Conservation (phyloP, 2,113 vertebrate genomes). For the Tringa solitaria region DNA sequence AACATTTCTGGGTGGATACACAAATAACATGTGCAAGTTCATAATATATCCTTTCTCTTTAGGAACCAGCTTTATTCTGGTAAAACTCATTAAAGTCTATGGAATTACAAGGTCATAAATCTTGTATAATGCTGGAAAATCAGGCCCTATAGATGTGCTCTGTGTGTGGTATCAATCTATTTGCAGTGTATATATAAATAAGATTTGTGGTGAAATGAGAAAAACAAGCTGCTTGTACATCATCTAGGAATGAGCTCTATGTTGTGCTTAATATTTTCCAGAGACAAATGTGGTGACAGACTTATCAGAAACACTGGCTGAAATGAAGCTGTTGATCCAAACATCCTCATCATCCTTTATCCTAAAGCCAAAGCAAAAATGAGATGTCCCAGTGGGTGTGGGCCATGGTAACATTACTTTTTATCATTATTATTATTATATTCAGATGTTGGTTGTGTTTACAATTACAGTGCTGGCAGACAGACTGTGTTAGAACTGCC, state of each 20-base stretch:
- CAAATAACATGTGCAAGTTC: not conserved
- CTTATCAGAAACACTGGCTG: slow-evolving; percentile 48
- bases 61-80: not conserved
- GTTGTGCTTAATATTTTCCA: slow-evolving; percentile 51
- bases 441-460: slow-evolving; percentile 62
- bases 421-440: slow-evolving; percentile 44
- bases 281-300: slow-evolving; percentile 54
- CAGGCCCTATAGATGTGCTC: not conserved
- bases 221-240: slow-evolving; percentile 44
- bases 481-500: slow-evolving; percentile 21
- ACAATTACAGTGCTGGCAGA: slow-evolving; percentile 50
- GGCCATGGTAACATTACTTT: slow-evolving; percentile 36
- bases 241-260: slow-evolving; percentile 1
- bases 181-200: slow-evolving; percentile 27
- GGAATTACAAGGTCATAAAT: slow-evolving; percentile 24
- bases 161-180: slow-evolving; percentile 32
- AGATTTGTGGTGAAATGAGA: slow-evolving; percentile 22
- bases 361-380: slow-evolving; percentile 50
- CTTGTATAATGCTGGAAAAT: not conserved
- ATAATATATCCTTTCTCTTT: not conserved
- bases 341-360: slow-evolving; percentile 50
- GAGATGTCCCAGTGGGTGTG: slow-evolving; percentile 37
- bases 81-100: not conserved
- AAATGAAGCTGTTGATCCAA: slow-evolving; percentile 58
- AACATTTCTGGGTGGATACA: not conserved